Evolutionary conservation across 2,113 vertebrate species (phyloP).

Genomic region (Charadrius vociferus): DNA sequence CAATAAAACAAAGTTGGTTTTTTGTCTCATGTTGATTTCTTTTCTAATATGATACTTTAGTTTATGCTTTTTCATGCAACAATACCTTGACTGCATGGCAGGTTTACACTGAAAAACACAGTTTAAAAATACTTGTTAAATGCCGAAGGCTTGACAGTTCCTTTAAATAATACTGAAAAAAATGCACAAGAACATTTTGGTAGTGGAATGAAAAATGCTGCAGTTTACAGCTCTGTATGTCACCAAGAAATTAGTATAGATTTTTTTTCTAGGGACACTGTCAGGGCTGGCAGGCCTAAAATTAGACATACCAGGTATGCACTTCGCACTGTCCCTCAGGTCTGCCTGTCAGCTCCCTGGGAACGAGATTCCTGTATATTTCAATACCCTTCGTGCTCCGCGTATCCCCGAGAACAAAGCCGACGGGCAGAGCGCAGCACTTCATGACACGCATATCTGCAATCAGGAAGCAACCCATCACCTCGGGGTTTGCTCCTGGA

Average conservation of each 20-base stretch:
- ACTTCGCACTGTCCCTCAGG: slow-evolving; percentile 58
- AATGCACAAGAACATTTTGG: slow-evolving; percentile 23
- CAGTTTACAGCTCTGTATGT: slow-evolving; percentile 53
- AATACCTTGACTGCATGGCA: slow-evolving; percentile 1
- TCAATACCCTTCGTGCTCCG: slow-evolving; percentile 30
- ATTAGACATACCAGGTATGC: slow-evolving; percentile 70
- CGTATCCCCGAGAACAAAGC: slow-evolving; percentile 27
- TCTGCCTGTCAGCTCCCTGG: slow-evolving; percentile 66
- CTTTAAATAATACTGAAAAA: slow-evolving; percentile 59
- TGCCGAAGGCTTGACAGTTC: slow-evolving; percentile 35
- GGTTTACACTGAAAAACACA: slow-evolving; percentile 36
- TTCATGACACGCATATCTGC: background rate
- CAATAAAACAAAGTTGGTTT: slow-evolving; percentile 28
- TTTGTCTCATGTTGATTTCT: slow-evolving; percentile 29
- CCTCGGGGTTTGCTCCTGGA: slow-evolving; percentile 16
- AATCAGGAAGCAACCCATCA: slow-evolving; percentile 43
- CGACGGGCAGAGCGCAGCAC: slow-evolving; percentile 40
- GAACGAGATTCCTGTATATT: slow-evolving; percentile 63
- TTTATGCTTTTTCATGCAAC: slow-evolving; percentile 35
- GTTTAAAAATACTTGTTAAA: slow-evolving; percentile 62
- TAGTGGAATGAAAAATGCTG: slow-evolving; percentile 37
- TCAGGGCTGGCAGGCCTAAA: slow-evolving; percentile 69
- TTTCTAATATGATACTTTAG: slow-evolving; percentile 7
- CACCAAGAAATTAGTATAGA: slow-evolving; percentile 66
- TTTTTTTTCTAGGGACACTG: slow-evolving; percentile 55